Conservation (phyloP, 2,797 vertebrate species). For the Poecilia picta region DNA sequence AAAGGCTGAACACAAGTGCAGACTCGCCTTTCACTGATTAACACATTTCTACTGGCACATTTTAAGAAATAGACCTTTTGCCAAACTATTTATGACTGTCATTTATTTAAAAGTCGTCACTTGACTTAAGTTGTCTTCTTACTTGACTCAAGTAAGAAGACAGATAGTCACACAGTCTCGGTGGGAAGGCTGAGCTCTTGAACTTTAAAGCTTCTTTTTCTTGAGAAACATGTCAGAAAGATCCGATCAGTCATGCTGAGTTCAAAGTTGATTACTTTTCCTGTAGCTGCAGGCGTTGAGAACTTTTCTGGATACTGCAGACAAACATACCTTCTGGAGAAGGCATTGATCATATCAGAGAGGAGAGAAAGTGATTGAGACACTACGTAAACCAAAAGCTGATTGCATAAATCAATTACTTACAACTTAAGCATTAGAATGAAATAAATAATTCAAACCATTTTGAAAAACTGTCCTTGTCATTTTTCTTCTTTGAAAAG, state of each 20-base stretch:
- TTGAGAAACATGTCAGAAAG: constrained; percentile 42
- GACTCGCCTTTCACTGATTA: not conserved
- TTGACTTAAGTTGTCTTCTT: constrained; percentile 13
- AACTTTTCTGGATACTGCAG: constrained; percentile 19
- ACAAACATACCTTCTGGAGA: constrained; percentile 2
- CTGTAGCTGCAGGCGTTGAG: constrained; percentile 51
- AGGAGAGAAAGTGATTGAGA: not conserved
- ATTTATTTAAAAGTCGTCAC: constrained; percentile 53
- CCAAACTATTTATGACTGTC: constrained; percentile 65
- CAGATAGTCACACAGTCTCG: constrained; percentile 56
- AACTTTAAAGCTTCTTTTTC: constrained; percentile 57
- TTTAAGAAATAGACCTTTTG: constrained; percentile 25
- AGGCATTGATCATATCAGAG: not conserved
- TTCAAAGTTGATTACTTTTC: constrained; percentile 22
- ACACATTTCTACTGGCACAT: constrained; percentile 24
- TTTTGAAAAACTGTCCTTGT: not conserved
- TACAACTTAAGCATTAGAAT: not conserved
- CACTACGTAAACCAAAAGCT: not conserved
- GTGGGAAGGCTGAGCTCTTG: constrained; percentile 53
- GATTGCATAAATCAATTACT: not conserved
- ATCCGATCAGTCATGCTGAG: constrained; percentile 42
- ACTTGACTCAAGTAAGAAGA: not conserved
- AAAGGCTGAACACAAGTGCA: not conserved
- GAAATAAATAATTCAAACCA: not conserved
- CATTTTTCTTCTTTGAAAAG: not conserved